A percentile compares a stretch with the other conserved stretches of the same genome.
These are phyloP conservation scores for Patella ulyssiponensis DNA, from an alignment of 2,888 invertebrate genomes.

Conservation along the genomic window DNA sequence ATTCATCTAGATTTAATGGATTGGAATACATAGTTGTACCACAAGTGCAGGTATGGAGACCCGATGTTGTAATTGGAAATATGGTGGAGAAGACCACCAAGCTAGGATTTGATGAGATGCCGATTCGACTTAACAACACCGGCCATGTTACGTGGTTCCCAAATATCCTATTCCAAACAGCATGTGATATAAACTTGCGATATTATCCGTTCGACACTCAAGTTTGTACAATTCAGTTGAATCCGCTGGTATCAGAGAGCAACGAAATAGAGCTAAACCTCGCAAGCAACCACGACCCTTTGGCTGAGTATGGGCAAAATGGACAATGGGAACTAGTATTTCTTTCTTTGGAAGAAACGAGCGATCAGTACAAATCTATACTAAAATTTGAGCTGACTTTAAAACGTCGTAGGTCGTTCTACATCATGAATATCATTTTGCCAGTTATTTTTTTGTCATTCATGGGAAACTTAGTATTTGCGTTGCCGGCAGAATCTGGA, in stretches of 20 bases:
- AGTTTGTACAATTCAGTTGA: conserved; percentile 19
- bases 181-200: conserved; percentile 35
- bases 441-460: conserved; percentile 32
- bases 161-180: conserved; percentile 23
- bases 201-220: conserved; percentile 37
- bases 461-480: conserved; percentile 32
- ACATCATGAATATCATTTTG: conserved; percentile 35
- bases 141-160: conserved; percentile 27
- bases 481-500: conserved; percentile 34
- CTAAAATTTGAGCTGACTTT: conserved; percentile 24
- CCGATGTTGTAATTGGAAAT: conserved; percentile 29
- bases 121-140: conserved; percentile 15
- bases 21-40: conserved; percentile 19
- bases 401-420: conserved; percentile 29
- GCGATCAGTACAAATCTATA: not conserved
- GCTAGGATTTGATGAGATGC: conserved; percentile 21
- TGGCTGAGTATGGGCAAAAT: conserved; percentile 21
- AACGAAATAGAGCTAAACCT: conserved; percentile 22
- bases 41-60: conserved; percentile 32
- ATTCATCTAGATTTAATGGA: not conserved
- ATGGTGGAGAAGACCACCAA: conserved; percentile 18
- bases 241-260: not conserved
- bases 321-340: conserved; percentile 34
- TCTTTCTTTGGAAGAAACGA: conserved; percentile 4
- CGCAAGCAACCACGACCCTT: not conserved